phyloP scores from a whole-genome alignment of 1,140 invertebrate genomes.

The Drosophila tani region DNA sequence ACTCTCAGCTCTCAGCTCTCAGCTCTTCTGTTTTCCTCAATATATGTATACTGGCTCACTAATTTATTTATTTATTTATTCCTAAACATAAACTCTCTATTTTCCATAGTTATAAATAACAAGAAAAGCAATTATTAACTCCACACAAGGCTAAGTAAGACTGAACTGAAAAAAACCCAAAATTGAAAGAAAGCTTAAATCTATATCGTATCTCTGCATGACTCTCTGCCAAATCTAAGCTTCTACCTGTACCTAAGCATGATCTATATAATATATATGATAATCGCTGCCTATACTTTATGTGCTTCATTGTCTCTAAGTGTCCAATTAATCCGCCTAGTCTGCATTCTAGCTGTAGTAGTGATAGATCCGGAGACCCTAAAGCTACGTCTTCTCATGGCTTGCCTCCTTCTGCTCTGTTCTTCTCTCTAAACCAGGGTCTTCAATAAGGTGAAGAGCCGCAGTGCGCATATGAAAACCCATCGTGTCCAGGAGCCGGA shows the following conservation, averaged over 20 bases:
- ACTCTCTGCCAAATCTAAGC: constrained; percentile 10
- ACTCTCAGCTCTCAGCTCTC: constrained; percentile 20
- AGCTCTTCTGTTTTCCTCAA: constrained; percentile 38
- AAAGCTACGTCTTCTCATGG: constrained; percentile 40
- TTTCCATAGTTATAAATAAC: constrained; percentile 68
- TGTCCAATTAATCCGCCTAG: constrained; percentile 50
- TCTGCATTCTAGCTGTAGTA: constrained; percentile 19
- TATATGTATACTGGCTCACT: constrained; percentile 38
- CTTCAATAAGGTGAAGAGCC: constrained; percentile 98
- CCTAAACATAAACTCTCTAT: constrained; percentile 71
- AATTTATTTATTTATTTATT: constrained; percentile 39
- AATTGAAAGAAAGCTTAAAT: constrained; percentile 14
- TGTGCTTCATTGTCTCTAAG: constrained; percentile 51
- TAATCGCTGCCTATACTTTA: constrained; percentile 48
- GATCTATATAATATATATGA: constrained; percentile 12
- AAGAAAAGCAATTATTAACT: constrained; percentile 74
- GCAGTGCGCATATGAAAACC: constrained; percentile 99
- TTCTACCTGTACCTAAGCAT: constrained; percentile 27
- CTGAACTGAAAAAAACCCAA: constrained; percentile 17
- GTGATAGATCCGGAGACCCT: neutral
- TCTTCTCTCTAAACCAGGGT: constrained; percentile 88
- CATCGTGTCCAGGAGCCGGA: constrained; percentile 93
- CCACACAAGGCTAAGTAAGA: constrained; percentile 79
- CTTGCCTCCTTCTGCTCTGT: constrained; percentile 21
- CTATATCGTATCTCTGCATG: constrained; percentile 65